phyloP scores from a whole-genome alignment of 2,888 invertebrate species.

The Pristionchus mayeri region DNA sequence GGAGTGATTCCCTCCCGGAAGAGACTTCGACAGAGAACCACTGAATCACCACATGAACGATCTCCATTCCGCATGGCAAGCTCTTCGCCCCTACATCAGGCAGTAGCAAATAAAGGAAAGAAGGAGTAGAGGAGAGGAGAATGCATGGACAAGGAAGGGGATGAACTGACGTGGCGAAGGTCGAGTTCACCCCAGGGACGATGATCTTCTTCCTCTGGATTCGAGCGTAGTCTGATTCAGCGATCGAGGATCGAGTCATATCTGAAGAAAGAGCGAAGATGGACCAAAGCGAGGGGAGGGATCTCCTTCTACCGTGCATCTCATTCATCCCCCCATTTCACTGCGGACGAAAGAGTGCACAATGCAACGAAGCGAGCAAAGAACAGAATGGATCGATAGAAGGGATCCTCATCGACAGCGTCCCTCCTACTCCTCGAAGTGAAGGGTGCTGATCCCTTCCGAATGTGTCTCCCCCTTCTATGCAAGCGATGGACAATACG shows the following conservation, averaged over 20 bases:
- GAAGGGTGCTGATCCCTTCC: conserved; percentile 1
- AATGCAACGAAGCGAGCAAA: background rate
- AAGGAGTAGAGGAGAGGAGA: background rate
- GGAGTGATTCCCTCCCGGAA: background rate
- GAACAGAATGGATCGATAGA: background rate
- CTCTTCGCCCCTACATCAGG: background rate
- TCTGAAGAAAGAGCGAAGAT: background rate
- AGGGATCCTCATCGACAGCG: background rate
- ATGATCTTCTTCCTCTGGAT: conserved; percentile 35
- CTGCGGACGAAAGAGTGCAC: background rate
- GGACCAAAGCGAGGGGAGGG: too few relatives aligned
- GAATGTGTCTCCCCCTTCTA: conserved; percentile 1
- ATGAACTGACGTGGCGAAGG: conserved; percentile 35
- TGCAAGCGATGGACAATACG: background rate
- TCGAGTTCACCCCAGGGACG: conserved; percentile 39
- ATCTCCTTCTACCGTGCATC: background rate
- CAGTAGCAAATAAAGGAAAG: background rate
- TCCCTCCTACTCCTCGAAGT: background rate
- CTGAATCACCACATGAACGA: too few relatives aligned
- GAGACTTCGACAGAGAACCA: conserved; percentile 29
- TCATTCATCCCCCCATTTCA: background rate
- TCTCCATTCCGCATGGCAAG: background rate
- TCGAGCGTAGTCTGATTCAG: conserved; percentile 13
- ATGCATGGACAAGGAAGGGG: too few relatives aligned
- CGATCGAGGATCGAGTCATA: conserved; percentile 26